Evolutionary conservation across 2,113 vertebrate species (phyloP).

Genomic region (Porphyrio hochstetteri): DNA sequence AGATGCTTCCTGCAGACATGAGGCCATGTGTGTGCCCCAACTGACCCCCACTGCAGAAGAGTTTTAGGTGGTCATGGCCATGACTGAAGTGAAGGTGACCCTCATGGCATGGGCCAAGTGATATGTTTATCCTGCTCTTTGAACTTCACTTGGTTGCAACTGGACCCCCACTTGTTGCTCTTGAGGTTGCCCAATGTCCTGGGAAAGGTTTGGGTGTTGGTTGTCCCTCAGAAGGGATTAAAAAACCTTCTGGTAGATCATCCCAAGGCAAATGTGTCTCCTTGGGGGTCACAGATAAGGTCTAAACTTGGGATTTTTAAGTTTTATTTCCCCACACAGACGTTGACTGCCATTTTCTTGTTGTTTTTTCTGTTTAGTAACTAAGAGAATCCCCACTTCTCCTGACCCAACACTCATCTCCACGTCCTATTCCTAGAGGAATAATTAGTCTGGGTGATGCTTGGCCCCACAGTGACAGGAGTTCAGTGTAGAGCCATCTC

Average conservation of each 20-base stretch:
- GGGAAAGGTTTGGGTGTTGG: background rate
- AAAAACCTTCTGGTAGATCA: background rate
- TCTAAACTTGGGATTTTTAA: background rate
- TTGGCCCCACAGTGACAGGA: background rate
- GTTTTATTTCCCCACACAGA: no score
- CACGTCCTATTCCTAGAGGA: background rate
- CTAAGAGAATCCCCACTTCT: background rate
- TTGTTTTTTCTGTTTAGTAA: no score
- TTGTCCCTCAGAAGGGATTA: no score
- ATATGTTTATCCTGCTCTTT: background rate
- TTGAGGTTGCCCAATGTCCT: background rate
- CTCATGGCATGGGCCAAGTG: background rate
- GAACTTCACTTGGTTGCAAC: background rate
- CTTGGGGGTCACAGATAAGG: no score
- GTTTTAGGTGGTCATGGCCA: background rate
- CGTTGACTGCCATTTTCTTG: no score
- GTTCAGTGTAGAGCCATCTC: background rate
- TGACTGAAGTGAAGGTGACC: background rate
- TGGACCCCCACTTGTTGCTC: no score
- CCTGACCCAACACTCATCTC: background rate
- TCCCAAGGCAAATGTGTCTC: fast-evolving
- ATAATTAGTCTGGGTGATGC: background rate
- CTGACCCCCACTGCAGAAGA: background rate
- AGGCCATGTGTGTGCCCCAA: background rate
- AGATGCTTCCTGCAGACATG: background rate